phyloP scores from a whole-genome alignment of 2,113 vertebrate species.

The Cyanoliseus patagonus region DNA sequence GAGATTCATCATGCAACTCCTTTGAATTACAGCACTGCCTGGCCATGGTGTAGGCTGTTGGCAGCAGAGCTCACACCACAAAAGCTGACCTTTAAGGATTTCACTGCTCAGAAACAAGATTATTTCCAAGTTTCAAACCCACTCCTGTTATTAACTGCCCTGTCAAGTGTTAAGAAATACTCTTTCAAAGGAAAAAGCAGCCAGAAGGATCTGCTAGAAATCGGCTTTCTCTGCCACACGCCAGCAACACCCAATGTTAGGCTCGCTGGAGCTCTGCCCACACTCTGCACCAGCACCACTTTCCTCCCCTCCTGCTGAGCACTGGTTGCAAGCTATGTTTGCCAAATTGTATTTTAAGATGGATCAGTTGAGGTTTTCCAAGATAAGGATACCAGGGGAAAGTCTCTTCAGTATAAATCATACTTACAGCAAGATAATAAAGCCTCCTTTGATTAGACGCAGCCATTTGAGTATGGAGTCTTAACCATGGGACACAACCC shows the following conservation, averaged over 20 bases:
- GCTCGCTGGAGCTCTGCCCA: fast-evolving
- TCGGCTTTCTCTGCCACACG: neutral
- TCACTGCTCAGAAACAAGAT: neutral
- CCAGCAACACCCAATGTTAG: neutral
- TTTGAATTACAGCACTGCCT: neutral
- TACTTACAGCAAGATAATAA: neutral
- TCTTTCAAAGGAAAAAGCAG: neutral
- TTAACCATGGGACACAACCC: neutral
- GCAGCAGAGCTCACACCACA: neutral
- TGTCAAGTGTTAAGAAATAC: neutral
- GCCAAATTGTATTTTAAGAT: neutral
- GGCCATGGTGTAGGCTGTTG: neutral
- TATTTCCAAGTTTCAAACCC: neutral
- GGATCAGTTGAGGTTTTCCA: neutral
- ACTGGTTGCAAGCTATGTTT: neutral
- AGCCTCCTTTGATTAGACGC: neutral
- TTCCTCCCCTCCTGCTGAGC: neutral
- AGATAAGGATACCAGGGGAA: neutral
- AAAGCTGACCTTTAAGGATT: conserved; percentile 8
- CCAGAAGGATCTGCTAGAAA: neutral
- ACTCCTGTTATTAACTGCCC: neutral
- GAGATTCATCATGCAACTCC: neutral
- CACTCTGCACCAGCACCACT: neutral
- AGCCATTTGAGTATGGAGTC: neutral
- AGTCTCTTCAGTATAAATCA: neutral